Percentiles rank a stretch among this genome's conserved stretches.
phyloP scores from a whole-genome alignment of 1,140 invertebrate species.

The Aphidius ervi region DNA sequence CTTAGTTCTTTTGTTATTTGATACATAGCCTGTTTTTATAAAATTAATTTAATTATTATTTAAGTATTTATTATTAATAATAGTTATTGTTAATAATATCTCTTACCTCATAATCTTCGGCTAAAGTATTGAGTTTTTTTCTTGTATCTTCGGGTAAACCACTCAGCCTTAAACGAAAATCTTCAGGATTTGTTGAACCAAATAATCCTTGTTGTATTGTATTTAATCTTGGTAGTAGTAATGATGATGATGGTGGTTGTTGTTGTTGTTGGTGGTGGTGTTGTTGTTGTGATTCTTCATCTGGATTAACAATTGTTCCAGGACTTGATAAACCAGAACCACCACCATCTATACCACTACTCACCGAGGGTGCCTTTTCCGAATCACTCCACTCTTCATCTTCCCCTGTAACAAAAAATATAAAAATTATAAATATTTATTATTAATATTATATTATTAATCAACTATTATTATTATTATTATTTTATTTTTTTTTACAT shows the following conservation, averaged over 20 bases:
- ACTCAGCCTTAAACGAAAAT: conserved; percentile 42
- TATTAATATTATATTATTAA: neutral
- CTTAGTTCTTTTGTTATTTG: no score
- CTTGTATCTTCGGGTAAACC: conserved; percentile 46
- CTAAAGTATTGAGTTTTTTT: conserved; percentile 40
- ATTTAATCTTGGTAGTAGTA: conserved; percentile 38
- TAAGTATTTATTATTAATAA: no score
- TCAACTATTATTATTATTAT: neutral
- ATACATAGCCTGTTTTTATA: no score
- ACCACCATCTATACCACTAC: conserved; percentile 48
- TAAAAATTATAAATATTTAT: neutral
- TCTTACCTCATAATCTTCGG: conserved; percentile 45
- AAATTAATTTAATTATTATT: no score
- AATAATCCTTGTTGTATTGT: conserved; percentile 27
- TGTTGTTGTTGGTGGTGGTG: no score
- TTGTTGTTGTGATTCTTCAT: conserved; percentile 43
- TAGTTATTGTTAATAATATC: neutral
- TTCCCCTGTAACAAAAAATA: conserved; percentile 42
- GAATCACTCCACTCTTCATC: conserved; percentile 54
- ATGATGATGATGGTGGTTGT: no score
- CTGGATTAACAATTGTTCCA: conserved; percentile 30
- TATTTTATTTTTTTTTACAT: no score
- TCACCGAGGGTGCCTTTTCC: conserved; percentile 51
- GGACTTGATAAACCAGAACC: conserved; percentile 49
- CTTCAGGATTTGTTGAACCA: conserved; percentile 35